Evolutionary conservation across 2,113 vertebrate genomes (phyloP), one percentile per base, ranked within the genome.

Genomic region (Athene noctua): DNA sequence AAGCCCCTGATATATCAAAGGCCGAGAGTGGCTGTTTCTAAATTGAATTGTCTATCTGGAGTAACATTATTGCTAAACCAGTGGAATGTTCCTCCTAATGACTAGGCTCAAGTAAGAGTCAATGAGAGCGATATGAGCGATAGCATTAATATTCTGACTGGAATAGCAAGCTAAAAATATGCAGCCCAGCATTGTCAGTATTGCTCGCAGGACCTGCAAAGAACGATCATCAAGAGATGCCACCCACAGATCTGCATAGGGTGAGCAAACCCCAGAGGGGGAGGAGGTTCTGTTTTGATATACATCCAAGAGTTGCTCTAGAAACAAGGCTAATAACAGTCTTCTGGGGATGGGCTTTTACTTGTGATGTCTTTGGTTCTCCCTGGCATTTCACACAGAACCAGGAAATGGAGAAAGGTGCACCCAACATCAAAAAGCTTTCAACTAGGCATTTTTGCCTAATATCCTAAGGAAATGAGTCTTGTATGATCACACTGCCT

Each of bases 391-490:
- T 87, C 80, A 58, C 34, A 4, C 94, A 94, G 81, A 85, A 94
- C 95, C 91, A 95, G 96, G 97, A 97, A 97, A 82, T 74, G 78
- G 89, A 96, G 94, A 55, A 52, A 80, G 92, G 49, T 25, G 80
- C 73, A 70, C 66, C 81, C 18, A 70, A 95, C 92, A 97, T 97
- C 97, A 97, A 96, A 96, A 85, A 95, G 78, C 74, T 97, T 82
- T 90, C 80, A 74, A 68, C 49, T 1, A 94, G 89, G 91, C 81
- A 42, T 92, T 95, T 96, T 96, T 96, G 90, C 95, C 89, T 97
- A 94, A 96, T 90, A 96, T 94, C 93, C 95, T 91, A 96, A 96
- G 95, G 96, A 97, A 97, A 96, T 93, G 91, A 96, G 90, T 0
- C 93, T 80, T 46, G 84, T 82, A 40, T 90, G 87, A 96, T 97